Evolutionary conservation across 2,113 vertebrate genomes (phyloP), one percentile per base, ranked within the genome.

Genomic region (Pyrgilauda ruficollis): DNA sequence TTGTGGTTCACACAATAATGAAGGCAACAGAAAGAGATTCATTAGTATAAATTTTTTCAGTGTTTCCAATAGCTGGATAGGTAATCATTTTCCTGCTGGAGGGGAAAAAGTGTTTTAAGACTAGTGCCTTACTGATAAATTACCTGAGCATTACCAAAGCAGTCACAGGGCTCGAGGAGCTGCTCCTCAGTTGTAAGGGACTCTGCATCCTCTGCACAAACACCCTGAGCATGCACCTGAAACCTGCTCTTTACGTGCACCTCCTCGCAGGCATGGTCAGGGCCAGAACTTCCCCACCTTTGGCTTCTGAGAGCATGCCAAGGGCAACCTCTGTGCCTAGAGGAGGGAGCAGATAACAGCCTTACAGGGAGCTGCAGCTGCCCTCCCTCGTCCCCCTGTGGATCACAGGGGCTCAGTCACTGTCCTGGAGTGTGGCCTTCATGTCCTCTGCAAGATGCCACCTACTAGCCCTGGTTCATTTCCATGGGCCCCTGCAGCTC

Each of bases 1-100:
- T 96, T 97, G 93, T 96, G 96, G 96, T 96, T 98, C 96, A 62
- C 78, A 90, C 64, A 85, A 89, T 96, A 94, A 97, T 72, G 94
- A 95, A 88, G 96, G 93, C 78, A 96, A 95, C 84, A 95, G 96
- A 91, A 84, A 94, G 73, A 93, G 70, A 92, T 90, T 93, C 58
- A 14, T 77, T 96, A 97, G 94, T 47, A 88, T 68, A 84, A 97
- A 92, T 63, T 62, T 62, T 87, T 94, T 93, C 81, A 90, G 76
- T 59, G 69, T 91, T 96, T 86, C 96, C 84, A 94, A 89, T 46
- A 87, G 78, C 90, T 27, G 24, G 58, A 92, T 76, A 94, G 94
- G 90, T 92, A 84, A 97, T 91, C 28, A 67, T 89, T 95, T 96
- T 87, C 68, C 80, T 94, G 56, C 43, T 12, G 0, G 47, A 91